Evolutionary conservation across 2,888 invertebrate species (phyloP).

Genomic region (Platypus cylindrus): DNA sequence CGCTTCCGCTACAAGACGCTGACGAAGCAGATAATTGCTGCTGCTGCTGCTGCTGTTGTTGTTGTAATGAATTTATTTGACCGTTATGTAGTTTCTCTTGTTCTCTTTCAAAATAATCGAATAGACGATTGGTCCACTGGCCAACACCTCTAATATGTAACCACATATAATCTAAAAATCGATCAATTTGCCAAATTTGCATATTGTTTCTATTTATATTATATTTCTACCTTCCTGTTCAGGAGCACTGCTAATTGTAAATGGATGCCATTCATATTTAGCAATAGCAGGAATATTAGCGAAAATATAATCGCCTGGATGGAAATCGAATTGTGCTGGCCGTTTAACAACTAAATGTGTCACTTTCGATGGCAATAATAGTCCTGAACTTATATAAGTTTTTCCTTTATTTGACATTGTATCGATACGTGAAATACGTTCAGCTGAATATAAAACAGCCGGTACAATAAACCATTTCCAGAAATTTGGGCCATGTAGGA

Average conservation of each 20-base stretch:
- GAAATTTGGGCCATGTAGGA: slow-evolving; percentile 84
- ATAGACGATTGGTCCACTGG: slow-evolving; percentile 84
- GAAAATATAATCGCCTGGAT: slow-evolving; percentile 89
- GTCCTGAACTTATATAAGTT: slow-evolving; percentile 79
- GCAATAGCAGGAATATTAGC: slow-evolving; percentile 87
- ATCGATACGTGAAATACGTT: slow-evolving; percentile 52
- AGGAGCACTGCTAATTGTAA: slow-evolving; percentile 91
- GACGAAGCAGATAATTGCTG: no score
- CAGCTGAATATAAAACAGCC: slow-evolving; percentile 63
- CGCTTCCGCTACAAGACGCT: not conserved
- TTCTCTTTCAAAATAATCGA: slow-evolving; percentile 73
- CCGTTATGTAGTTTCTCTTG: slow-evolving; percentile 61
- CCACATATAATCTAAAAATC: slow-evolving; percentile 74
- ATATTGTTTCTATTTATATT: not conserved
- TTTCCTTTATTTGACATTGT: slow-evolving; percentile 66
- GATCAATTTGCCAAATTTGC: no score
- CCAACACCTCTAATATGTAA: slow-evolving; percentile 87
- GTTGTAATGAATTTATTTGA: slow-evolving; percentile 37
- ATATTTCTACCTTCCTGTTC: slow-evolving; percentile 63
- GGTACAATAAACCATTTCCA: slow-evolving; percentile 92
- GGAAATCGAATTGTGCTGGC: slow-evolving; percentile 75
- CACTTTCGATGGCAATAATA: slow-evolving; percentile 77
- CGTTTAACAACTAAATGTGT: slow-evolving; percentile 83
- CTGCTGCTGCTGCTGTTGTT: slow-evolving; percentile 2
- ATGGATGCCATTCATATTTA: slow-evolving; percentile 93